Base-by-base conservation (phyloP, 2,797 vertebrate genomes). In the Sylvilagus floridanus region DNA sequence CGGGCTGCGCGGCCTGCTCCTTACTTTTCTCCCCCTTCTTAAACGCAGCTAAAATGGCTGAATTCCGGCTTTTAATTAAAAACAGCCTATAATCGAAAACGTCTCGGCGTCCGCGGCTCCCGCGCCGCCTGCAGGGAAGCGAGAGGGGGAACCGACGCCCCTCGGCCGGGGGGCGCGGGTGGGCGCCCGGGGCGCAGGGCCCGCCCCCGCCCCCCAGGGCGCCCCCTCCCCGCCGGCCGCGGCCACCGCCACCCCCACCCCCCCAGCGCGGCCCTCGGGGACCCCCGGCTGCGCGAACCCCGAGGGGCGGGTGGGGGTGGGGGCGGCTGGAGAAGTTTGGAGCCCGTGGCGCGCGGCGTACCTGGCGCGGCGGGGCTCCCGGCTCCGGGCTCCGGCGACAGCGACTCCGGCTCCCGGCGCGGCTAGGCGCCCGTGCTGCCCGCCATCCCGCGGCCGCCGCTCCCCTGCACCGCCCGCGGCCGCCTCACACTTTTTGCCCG, bases 1-100 rank as follows among this genome's bases (percentile, higher is more conserved):
- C 73, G 82, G 52, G 78, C 28, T 94, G 65, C 47, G 16, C 91
- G 90, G 96, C 94, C 47, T 84, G n/a, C 89, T 89, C 77, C 30
- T 68, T 66, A 93, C 90, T 95, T 96, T 92, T 69, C 93, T 76
- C 88, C 32, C 89, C 72, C 72, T 65, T 66, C 86, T 91, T 71
- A 81, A 96, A 96, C 57, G 91, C 91, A 96, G 86, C 79, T 97
- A 98, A 97, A 96, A 98, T 98, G 97, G 98, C 98, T 96, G 98
- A 97, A 98, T 97, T 97, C 97, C 97, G 96, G 97, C 76, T 97
- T 98, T 97, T 98, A 98, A 98, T 98, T 98, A 98, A 98, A 98
- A 98, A 96, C 98, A 97, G 97, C 83, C 96, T 90, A 72, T 84
- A 88, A 96, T 95, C 93, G 84, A 94, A 96, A 95, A 95, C 69